These are phyloP conservation scores for Spinibarbus caldwelli DNA, from an alignment of 2,797 vertebrate species.

Conservation along the genomic window DNA sequence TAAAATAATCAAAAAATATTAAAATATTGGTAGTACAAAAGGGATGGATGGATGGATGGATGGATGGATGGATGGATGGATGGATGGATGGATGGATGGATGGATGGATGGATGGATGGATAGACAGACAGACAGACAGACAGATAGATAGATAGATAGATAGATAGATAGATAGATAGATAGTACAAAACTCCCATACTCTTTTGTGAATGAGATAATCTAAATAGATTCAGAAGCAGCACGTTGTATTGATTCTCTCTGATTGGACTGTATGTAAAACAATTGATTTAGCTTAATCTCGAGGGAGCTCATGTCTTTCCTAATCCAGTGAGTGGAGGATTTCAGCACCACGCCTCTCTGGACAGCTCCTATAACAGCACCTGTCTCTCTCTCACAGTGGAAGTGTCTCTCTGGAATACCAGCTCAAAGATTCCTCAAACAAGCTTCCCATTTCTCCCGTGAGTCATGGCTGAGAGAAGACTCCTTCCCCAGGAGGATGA, in stretches of 20 bases:
- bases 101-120: no score
- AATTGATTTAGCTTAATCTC: neutral
- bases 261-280: neutral
- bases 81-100: no score
- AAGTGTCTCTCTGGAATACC: neutral
- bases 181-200: no score
- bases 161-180: no score
- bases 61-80: no score
- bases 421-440: neutral
- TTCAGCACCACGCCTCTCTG: slow-evolving; percentile 72
- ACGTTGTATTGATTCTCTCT: neutral
- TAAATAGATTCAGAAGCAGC: neutral
- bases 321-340: slow-evolving; percentile 32
- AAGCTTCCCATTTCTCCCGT: neutral
- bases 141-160: neutral
- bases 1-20: neutral
- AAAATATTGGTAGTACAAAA: neutral
- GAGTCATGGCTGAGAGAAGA: slow-evolving; percentile 72
- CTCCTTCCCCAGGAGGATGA: slow-evolving; percentile 64
- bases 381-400: neutral
- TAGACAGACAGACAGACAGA: no score
- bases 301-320: slow-evolving; percentile 2
- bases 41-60: no score
- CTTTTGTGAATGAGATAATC: neutral
- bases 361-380: slow-evolving; percentile 64